These are phyloP conservation scores for Acanthornis magna DNA, from an alignment of 2,797 vertebrate genomes.

Conservation along the genomic window DNA sequence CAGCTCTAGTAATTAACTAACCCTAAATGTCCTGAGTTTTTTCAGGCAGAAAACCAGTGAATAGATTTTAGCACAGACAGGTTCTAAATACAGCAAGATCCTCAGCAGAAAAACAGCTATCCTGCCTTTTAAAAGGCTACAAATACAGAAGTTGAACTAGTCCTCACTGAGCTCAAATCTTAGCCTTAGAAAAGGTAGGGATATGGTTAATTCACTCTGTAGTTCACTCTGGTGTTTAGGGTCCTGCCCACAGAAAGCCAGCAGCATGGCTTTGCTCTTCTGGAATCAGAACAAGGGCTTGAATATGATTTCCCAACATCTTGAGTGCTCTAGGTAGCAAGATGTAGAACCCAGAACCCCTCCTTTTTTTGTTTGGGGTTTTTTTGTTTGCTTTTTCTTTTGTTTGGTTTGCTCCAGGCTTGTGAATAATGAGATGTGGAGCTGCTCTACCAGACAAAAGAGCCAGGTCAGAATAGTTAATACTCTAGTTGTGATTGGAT, in stretches of 20 bases:
- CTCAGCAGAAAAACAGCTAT: background rate
- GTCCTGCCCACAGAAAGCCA: background rate
- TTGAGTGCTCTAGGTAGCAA: background rate
- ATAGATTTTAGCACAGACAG: background rate
- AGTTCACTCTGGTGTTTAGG: background rate
- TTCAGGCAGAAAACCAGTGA: background rate
- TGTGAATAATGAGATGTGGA: background rate
- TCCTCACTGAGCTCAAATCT: background rate
- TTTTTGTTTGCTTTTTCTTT: background rate
- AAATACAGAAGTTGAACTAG: background rate
- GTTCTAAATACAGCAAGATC: background rate
- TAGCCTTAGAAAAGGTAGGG: background rate
- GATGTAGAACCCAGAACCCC: background rate
- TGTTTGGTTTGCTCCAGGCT: background rate
- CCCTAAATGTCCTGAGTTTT: background rate
- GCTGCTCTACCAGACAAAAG: background rate
- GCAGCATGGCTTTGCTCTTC: background rate
- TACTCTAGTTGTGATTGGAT: background rate
- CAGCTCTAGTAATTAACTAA: background rate
- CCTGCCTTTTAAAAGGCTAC: background rate
- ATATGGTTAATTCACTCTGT: background rate
- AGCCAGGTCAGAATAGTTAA: background rate
- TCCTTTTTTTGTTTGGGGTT: accelerated
- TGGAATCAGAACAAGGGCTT: background rate
- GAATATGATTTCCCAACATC: background rate